A percentile compares a stretch with the other conserved stretches of the same genome.
Conservation (phyloP, 2,888 invertebrate genomes). For the Lottia scabra region DNA sequence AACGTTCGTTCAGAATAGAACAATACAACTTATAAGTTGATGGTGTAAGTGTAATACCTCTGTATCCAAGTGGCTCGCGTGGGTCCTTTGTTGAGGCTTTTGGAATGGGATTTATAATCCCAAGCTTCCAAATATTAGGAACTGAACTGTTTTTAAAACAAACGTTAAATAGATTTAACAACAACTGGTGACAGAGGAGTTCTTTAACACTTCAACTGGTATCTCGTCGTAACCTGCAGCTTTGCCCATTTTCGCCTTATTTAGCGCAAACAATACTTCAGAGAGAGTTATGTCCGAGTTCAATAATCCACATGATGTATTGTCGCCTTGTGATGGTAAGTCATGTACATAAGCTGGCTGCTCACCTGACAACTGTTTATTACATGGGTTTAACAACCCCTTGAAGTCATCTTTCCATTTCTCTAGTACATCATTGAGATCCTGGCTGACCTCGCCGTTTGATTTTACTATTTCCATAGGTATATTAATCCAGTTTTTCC, state of each 20-base stretch:
- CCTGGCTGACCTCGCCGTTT: neutral
- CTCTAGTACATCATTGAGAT: neutral
- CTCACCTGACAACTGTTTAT: too few relatives aligned
- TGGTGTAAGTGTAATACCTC: constrained; percentile 22
- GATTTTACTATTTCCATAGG: neutral
- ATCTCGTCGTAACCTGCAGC: constrained; percentile 2
- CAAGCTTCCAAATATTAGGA: constrained; percentile 19
- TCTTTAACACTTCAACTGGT: constrained; percentile 1
- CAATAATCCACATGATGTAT: neutral
- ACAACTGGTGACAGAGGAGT: neutral
- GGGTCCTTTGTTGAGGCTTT: constrained; percentile 20
- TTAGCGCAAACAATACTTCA: neutral
- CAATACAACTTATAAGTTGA: constrained; percentile 29
- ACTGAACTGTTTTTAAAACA: constrained; percentile 24
- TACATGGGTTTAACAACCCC: too few relatives aligned
- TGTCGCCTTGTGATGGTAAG: too few relatives aligned
- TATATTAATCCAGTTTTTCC: neutral
- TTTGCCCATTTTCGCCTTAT: neutral
- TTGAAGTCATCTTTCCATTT: neutral
- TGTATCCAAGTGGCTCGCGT: constrained; percentile 21
- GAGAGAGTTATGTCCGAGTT: neutral
- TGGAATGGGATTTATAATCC: constrained; percentile 23
- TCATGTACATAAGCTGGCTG: too few relatives aligned
- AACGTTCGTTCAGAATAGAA: constrained; percentile 23
- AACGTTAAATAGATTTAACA: constrained; percentile 20